These are phyloP conservation scores for Pristionchus mayeri DNA, from an alignment of 2,888 invertebrate species.

Conservation along the genomic window DNA sequence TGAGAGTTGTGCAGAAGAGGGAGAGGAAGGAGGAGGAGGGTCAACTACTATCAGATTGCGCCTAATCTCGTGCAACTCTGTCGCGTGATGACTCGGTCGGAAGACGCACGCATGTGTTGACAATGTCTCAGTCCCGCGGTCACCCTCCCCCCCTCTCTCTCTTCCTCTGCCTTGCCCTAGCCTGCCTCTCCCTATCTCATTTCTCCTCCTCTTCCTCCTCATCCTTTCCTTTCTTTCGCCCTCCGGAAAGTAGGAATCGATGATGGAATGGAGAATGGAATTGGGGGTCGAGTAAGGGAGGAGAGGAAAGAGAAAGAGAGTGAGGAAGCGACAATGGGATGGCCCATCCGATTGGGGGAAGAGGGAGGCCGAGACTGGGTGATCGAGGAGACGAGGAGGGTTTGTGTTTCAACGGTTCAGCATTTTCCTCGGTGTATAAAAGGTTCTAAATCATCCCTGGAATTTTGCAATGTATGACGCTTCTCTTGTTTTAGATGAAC, in stretches of 20 bases:
- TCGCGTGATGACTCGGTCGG: not conserved
- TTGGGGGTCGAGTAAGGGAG: not conserved
- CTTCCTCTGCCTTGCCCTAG: not conserved
- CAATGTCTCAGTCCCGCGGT: not conserved
- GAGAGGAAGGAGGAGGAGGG: not conserved
- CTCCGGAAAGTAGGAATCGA: constrained; percentile 42
- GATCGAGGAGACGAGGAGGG: not conserved
- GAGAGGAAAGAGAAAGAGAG: not conserved
- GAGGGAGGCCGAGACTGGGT: not conserved
- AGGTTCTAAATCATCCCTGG: too few relatives aligned
- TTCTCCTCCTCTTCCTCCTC: not conserved
- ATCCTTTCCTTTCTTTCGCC: not conserved
- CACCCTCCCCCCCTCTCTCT: not conserved
- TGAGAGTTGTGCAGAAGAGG: not conserved
- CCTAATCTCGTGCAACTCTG: not conserved
- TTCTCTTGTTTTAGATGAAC: too few relatives aligned
- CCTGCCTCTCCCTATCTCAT: not conserved
- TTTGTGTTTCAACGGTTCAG: too few relatives aligned
- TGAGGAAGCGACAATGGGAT: not conserved
- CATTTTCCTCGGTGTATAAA: too few relatives aligned
- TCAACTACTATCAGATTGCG: not conserved
- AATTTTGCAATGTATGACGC: too few relatives aligned
- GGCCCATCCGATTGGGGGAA: not conserved
- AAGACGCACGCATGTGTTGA: constrained; percentile 1
- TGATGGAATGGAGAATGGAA: constrained; percentile 32